A percentile compares a stretch with the other conserved stretches of the same genome.
Evolutionary conservation across 2,888 invertebrate species (phyloP).

Genomic region (Eueremaeus valkanovi): DNA sequence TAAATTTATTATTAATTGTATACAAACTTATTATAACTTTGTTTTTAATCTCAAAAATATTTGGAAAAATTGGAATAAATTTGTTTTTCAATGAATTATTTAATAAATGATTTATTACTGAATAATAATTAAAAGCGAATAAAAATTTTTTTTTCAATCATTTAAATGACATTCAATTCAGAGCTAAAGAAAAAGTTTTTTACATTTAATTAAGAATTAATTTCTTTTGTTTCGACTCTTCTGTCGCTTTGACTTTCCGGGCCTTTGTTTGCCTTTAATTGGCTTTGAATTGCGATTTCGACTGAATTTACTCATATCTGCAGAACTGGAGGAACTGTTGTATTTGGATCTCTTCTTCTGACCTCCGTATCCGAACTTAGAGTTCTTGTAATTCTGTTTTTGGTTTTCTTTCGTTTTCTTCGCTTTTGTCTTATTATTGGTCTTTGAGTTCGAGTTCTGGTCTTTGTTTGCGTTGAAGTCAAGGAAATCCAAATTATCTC

Average conservation of each 20-base stretch:
- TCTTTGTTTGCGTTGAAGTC: slow-evolving; percentile 57
- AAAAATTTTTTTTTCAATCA: too few relatives aligned
- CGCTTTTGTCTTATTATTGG: slow-evolving; percentile 74
- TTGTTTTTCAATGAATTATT: too few relatives aligned
- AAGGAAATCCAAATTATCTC: slow-evolving; percentile 73
- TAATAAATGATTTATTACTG: too few relatives aligned
- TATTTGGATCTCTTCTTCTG: slow-evolving; percentile 83
- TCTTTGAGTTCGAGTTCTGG: slow-evolving; percentile 60
- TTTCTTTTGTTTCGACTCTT: background rate
- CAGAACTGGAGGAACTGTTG: slow-evolving; percentile 73
- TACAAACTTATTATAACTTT: too few relatives aligned
- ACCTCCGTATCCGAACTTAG: slow-evolving; percentile 91
- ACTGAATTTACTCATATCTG: slow-evolving; percentile 36
- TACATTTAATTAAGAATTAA: background rate
- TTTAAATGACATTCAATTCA: background rate
- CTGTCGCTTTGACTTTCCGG: slow-evolving; percentile 37
- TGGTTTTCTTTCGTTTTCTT: slow-evolving; percentile 36
- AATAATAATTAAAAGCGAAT: too few relatives aligned
- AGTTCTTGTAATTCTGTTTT: slow-evolving; percentile 60
- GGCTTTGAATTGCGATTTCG: slow-evolving; percentile 11
- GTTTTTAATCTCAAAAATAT: too few relatives aligned
- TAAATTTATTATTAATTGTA: too few relatives aligned
- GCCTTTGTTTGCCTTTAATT: slow-evolving; percentile 28
- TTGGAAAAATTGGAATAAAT: too few relatives aligned
- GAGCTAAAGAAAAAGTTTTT: background rate